Evolutionary conservation across 2,113 vertebrate species (phyloP), one percentile per base, ranked within the genome.

Genomic region (Eudorcas thomsonii): DNA sequence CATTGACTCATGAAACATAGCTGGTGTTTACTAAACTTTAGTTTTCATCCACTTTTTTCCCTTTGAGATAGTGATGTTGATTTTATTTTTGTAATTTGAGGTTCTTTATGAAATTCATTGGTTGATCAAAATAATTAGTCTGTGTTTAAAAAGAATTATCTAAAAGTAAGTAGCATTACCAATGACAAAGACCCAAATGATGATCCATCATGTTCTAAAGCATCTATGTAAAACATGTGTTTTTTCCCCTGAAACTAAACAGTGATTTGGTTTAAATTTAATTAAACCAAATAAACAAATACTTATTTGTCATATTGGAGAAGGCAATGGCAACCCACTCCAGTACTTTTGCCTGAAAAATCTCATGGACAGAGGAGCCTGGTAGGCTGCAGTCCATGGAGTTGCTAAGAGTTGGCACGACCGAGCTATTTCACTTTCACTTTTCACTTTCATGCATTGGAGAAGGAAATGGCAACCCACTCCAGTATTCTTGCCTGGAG

Each of bases 101-200:
- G 5, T 77, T 36, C 39, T 86, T 98, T 83, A 87, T 93, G 91
- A 83, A 95, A 89, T 90, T 52, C 1, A 39, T 45, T 96, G 33
- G 25, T 78, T 90, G n/a, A 85, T 92, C 48, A 74, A 54, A 96
- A 94, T 59, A 82, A 92, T 64, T 83, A 78, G 85, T 86, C 15
- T 48, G 3, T 59, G 7, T 87, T 77, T 94, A 54, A 74, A 91
- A 60, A 55, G 36, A 97, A 88, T 88, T 84, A 30, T 96, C 25
- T 97, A 67, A 88, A 88, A 96, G n/a, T 82, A 77, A 94, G 45
- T 88, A 67, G 78, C 30, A 95, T 48, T 83, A 80, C 86, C 14
- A 83, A 25, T 96, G 17, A 86, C 13, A 95, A 91, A 62, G 23
- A 64, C 19, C 9, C 83, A 88, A 80, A 86, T 60, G 77, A 33